Percentiles rank a stretch among this genome's conserved stretches.
These are phyloP conservation scores for Apodemia hepburni DNA, from an alignment of 2,888 invertebrate genomes.

Conservation along the genomic window DNA sequence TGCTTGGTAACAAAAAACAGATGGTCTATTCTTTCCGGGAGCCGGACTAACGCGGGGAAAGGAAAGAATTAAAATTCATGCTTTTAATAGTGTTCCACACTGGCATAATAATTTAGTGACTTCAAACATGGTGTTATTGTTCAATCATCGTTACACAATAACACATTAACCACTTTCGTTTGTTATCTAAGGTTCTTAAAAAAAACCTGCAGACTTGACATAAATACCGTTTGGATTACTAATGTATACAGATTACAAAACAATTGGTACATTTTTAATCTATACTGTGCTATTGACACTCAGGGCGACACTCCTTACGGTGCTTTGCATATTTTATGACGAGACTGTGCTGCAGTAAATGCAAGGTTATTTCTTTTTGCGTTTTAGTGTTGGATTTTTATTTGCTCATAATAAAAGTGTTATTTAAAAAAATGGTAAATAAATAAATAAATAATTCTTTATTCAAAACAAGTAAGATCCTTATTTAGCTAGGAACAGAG, in stretches of 20 bases:
- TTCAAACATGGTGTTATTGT: slow-evolving; percentile 24
- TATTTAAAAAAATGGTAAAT: not conserved
- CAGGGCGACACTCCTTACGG: not conserved
- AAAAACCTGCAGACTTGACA: slow-evolving; percentile 48
- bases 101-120: not conserved
- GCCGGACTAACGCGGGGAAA: no score
- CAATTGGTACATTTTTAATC: slow-evolving; percentile 2
- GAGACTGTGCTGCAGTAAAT: not conserved
- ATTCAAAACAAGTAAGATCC: no score
- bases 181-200: slow-evolving; percentile 56
- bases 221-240: slow-evolving; percentile 42
- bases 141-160: slow-evolving; percentile 45
- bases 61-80: no score
- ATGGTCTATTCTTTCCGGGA: no score
- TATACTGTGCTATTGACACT: not conserved
- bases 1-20: no score
- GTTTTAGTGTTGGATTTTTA: not conserved
- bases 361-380: slow-evolving; percentile 8
- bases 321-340: not conserved
- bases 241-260: slow-evolving; percentile 30
- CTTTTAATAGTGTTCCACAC: not conserved
- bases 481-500: no score
- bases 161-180: slow-evolving; percentile 58
- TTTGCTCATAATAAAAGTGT: not conserved
- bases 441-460: no score